These are phyloP conservation scores for Polypterus senegalus DNA, from an alignment of 2,113 vertebrate genomes.

Conservation along the genomic window DNA sequence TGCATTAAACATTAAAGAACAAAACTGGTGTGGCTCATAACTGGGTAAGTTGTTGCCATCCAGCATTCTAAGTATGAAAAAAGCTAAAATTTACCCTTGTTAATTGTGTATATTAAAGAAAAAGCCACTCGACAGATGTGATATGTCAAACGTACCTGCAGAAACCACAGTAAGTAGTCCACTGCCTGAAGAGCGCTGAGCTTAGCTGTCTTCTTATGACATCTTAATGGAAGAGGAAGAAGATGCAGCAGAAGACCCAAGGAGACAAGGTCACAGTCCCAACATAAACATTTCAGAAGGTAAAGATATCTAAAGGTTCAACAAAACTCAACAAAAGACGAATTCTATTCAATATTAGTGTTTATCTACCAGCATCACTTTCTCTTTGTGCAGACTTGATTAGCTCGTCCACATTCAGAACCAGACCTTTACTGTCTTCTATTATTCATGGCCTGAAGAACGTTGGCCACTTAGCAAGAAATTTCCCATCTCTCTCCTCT, in stretches of 20 bases:
- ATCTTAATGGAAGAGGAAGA: conserved; percentile 10
- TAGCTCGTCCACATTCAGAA: conserved; percentile 11
- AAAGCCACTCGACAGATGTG: no score
- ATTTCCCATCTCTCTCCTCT: conserved; percentile 14
- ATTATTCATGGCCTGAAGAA: conserved; percentile 20
- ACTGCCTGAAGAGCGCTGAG: conserved; percentile 15
- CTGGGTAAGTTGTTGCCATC: no score
- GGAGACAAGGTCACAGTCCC: conserved; percentile 12
- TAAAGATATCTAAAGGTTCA: background rate
- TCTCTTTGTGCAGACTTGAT: conserved; percentile 8
- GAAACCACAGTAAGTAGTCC: background rate
- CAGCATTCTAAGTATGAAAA: no score
- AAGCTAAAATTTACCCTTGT: no score
- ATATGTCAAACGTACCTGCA: conserved; percentile 2
- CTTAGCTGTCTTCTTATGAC: conserved; percentile 4
- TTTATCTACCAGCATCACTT: background rate
- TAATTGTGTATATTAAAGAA: no score
- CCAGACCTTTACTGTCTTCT: conserved; percentile 6
- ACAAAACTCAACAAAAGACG: background rate
- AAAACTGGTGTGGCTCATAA: no score
- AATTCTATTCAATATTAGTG: background rate
- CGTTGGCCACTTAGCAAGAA: conserved; percentile 15
- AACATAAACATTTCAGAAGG: conserved; percentile 1
- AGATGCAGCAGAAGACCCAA: conserved; percentile 14
- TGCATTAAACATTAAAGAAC: no score